Base-by-base conservation (phyloP, 2,113 vertebrate species). In the Sceloporus undulatus region DNA sequence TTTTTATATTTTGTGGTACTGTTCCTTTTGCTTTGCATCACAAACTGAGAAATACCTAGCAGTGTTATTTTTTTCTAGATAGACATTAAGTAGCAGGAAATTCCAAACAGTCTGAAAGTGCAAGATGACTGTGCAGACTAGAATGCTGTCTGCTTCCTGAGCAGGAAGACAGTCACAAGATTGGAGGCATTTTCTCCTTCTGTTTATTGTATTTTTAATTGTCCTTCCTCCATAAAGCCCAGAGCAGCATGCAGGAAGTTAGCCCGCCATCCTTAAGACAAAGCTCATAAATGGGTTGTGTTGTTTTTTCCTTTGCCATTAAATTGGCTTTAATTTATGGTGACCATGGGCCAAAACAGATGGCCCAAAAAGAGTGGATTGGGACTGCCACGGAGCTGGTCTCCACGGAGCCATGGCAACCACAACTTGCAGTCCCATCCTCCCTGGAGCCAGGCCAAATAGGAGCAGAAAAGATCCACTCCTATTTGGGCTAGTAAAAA, bases 1-100 rank as follows among this genome's bases (percentile, higher is more conserved):
- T 85, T 90, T 87, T 82, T 62, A 90, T 88, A 87, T 91, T 1
- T 0, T 85, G 89, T 94, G 91, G 91, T 90, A 65, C 54, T 71
- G 79, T 48, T 25, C 86, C 88, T 66, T 56, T 84, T 84, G 10
- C 14, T 7, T 18, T 74, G 52, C 34, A 11, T 23, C 13, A 82
- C 52, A 84, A 77, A 42, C 27, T 9, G 3, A 5, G 5, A 1
- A 52, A 66, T 79, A 71, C 16, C 6, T 56, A 21, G 2, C 1
- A 3, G 65, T 11, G 1, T 0, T 19, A 48, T 4, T 1, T 75
- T 34, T 82, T 89, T 86, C 66, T 85, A 59, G 48, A 18, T n/a
- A 65, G 42, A 42, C 48, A 5, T 86, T 88, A 82, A 88, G 66
- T 85, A 91, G 79, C 0, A 34, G 14, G 65, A 71, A 78, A 19